phyloP scores from a whole-genome alignment of 2,888 invertebrate genomes.

The Campoplex capitator region DNA sequence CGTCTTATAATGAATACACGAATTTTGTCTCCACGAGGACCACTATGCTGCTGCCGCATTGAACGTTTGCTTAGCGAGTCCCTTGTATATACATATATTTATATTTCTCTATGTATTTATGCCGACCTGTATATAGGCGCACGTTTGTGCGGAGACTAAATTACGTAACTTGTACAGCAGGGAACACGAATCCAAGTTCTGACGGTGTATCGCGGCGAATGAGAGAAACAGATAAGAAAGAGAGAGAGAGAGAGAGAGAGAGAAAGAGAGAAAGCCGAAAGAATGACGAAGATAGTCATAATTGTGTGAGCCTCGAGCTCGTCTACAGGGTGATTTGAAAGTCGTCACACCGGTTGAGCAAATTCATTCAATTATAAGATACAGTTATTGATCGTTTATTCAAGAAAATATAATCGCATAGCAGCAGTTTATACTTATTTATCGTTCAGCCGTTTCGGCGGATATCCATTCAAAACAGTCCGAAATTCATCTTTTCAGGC shows the following conservation, averaged over 20 bases:
- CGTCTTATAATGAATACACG: not conserved
- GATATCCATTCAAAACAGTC: too few species aligned
- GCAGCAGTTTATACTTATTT: too few species aligned
- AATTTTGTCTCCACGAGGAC: slow-evolving; percentile 6
- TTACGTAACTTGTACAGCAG: slow-evolving; percentile 25
- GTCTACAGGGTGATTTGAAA: slow-evolving; percentile 64
- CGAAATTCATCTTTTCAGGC: too few species aligned
- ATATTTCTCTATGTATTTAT: not conserved
- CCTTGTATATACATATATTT: not conserved
- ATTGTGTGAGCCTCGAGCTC: slow-evolving; percentile 28
- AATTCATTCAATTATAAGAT: not conserved
- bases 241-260: slow-evolving; percentile 34
- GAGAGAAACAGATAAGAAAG: slow-evolving; percentile 20
- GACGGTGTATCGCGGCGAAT: slow-evolving; percentile 10
- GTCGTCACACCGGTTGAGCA: slow-evolving; percentile 64
- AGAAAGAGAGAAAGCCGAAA: slow-evolving; percentile 4
- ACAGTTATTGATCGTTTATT: not conserved
- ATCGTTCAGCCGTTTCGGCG: too few species aligned
- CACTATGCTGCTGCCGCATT: not conserved
- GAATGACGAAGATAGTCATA: slow-evolving; percentile 29
- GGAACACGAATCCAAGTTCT: slow-evolving; percentile 25
- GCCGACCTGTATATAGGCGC: not conserved
- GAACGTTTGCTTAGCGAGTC: not conserved
- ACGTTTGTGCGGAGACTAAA: not conserved
- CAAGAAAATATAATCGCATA: not conserved